A percentile compares a stretch with the other conserved stretches of the same genome.
These are phyloP conservation scores for Chaetura pelagica DNA, from an alignment of 2,113 vertebrate genomes.

Conservation along the genomic window DNA sequence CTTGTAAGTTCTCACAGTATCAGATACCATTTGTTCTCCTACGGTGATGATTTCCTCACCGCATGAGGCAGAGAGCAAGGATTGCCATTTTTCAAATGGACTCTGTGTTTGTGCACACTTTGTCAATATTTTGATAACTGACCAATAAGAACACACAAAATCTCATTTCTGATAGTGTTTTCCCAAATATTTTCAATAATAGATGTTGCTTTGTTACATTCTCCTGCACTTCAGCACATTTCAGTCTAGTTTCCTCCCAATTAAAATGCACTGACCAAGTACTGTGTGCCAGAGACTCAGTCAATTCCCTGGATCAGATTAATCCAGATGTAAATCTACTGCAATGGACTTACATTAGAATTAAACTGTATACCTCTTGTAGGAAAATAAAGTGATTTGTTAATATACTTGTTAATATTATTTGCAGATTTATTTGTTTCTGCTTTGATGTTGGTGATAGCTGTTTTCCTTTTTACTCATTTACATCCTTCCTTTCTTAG, in stretches of 20 bases:
- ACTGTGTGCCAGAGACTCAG: background rate
- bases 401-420: background rate
- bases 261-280: background rate
- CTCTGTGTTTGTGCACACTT: background rate
- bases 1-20: background rate
- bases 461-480: background rate
- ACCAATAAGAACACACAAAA: background rate
- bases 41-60: background rate
- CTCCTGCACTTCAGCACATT: background rate
- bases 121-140: background rate
- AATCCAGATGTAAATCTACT: background rate
- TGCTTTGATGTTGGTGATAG: background rate
- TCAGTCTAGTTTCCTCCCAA: background rate
- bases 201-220: background rate
- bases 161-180: background rate
- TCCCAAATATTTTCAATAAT: background rate
- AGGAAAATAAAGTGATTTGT: background rate
- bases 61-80: background rate
- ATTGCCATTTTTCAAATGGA: background rate
- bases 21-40: background rate
- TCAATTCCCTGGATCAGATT: background rate
- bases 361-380: background rate
- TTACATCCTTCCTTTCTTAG: background rate
- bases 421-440: background rate
- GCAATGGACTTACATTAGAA: background rate